Evolutionary conservation across 2,113 vertebrate species (phyloP).

Genomic region (Barnardius zonarius): DNA sequence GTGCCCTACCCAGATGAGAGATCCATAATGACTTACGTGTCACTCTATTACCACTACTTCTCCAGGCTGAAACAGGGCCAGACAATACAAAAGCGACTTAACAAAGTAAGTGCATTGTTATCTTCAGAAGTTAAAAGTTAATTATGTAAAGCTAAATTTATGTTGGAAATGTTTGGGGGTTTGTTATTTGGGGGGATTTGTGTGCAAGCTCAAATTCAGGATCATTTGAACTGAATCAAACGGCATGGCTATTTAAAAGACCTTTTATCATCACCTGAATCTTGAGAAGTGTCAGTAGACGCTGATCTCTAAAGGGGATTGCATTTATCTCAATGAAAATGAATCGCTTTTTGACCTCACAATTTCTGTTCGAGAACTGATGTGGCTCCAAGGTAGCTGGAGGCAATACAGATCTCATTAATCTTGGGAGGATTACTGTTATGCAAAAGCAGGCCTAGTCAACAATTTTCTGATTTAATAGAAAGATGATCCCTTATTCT

Average conservation of each 20-base stretch:
- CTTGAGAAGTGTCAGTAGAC: background rate
- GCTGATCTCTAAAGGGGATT: background rate
- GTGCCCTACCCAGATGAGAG: constrained; percentile 83
- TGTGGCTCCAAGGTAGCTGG: background rate
- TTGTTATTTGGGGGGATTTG: background rate
- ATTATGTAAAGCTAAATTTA: background rate
- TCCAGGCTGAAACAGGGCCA: constrained; percentile 84
- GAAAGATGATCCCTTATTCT: background rate
- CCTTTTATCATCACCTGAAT: background rate
- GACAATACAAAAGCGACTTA: constrained; percentile 83
- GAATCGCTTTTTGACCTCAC: background rate
- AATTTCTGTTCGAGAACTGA: background rate
- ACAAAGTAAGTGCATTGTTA: constrained; percentile 73
- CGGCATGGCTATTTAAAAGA: background rate
- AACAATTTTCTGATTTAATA: background rate
- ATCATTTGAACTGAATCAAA: background rate
- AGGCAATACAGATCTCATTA: background rate
- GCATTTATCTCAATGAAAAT: background rate
- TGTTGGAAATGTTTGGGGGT: accelerated
- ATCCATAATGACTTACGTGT: constrained; percentile 93
- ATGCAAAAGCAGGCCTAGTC: background rate
- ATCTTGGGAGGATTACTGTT: background rate
- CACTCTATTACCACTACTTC: constrained; percentile 90
- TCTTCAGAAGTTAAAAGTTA: background rate
- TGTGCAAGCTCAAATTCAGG: background rate